Conservation (phyloP, 2,797 vertebrate species). For the Propithecus perrieri region DNA sequence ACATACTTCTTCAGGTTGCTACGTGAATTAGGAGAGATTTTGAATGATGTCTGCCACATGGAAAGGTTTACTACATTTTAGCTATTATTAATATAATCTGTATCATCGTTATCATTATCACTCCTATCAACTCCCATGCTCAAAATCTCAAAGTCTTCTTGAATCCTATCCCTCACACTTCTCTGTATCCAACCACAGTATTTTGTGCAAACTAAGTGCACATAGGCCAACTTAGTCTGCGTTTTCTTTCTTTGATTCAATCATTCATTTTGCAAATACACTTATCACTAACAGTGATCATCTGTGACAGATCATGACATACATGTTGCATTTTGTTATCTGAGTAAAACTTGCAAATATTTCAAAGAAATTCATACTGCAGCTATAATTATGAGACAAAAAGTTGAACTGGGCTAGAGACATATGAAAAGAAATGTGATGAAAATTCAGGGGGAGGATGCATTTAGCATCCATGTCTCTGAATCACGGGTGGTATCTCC, state of each 20-base stretch:
- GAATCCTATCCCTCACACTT: neutral
- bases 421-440: neutral
- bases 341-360: constrained; percentile 39
- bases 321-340: neutral
- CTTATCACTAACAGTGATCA: constrained; percentile 19
- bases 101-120: neutral
- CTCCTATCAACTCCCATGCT: neutral
- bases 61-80: neutral
- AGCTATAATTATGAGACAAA: constrained; percentile 40
- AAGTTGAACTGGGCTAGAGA: constrained; percentile 34
- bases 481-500: neutral
- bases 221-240: neutral
- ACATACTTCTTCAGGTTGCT: neutral
- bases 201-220: neutral
- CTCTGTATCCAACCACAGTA: neutral
- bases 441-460: neutral
- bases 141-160: neutral
- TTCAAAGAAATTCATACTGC: constrained; percentile 7
- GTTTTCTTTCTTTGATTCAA: constrained; percentile 3
- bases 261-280: constrained; percentile 28
- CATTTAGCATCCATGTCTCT: neutral
- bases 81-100: neutral
- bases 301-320: constrained; percentile 23
- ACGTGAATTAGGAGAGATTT: neutral
- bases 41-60: neutral